Conservation (phyloP, 2,797 vertebrate species). For the Florisuga fusca region DNA sequence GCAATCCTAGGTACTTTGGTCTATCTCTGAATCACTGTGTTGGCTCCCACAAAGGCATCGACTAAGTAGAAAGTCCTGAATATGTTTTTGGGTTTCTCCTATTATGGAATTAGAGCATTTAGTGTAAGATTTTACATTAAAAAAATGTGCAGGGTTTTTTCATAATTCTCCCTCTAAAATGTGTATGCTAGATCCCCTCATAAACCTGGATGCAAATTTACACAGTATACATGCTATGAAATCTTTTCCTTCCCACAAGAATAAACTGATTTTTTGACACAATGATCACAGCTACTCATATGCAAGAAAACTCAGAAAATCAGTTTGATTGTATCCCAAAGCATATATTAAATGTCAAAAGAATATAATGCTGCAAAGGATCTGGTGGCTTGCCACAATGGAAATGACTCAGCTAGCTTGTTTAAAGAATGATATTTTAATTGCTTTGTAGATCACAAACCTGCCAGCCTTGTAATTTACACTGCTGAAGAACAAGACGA, state of each 20-base stretch:
- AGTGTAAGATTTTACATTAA: background rate
- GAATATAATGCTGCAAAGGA: slow-evolving; percentile 13
- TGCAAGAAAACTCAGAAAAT: background rate
- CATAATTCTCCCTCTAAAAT: background rate
- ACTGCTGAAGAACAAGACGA: slow-evolving; percentile 87
- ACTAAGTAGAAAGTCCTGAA: background rate
- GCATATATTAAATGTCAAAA: background rate
- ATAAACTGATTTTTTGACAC: background rate
- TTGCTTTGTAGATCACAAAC: slow-evolving; percentile 75
- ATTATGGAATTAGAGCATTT: background rate
- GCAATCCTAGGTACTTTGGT: background rate
- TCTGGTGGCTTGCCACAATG: slow-evolving; percentile 11
- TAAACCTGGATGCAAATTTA: background rate
- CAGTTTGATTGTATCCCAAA: background rate
- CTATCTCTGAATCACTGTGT: background rate
- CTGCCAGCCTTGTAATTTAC: slow-evolving; percentile 95
- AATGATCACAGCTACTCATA: background rate
- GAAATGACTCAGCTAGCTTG: slow-evolving; percentile 55
- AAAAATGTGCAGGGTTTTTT: background rate
- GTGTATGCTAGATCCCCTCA: background rate
- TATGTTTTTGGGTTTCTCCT: background rate
- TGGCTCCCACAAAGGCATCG: background rate
- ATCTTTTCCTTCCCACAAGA: background rate
- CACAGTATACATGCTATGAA: background rate
- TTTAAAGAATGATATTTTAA: slow-evolving; percentile 42